These are phyloP conservation scores for Odontophorus gujanensis DNA, from an alignment of 2,113 vertebrate genomes.

Conservation along the genomic window DNA sequence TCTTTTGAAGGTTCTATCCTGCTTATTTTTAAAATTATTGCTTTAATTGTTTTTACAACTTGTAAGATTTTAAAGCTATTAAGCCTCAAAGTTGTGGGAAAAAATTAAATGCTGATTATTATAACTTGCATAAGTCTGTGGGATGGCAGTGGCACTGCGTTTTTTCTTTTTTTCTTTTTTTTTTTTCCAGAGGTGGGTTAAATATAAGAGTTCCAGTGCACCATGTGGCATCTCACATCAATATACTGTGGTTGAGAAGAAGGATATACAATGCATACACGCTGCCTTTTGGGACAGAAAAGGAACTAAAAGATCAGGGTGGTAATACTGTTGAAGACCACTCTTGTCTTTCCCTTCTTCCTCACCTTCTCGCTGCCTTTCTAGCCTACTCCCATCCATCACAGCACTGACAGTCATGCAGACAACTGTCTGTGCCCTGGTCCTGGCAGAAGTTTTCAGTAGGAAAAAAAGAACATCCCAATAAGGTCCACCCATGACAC, in stretches of 20 bases:
- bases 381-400: not conserved
- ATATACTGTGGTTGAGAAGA: conserved; percentile 28
- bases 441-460: not conserved
- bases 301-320: not conserved
- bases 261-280: conserved; percentile 20
- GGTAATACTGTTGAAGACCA: not conserved
- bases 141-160: not conserved
- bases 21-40: conserved; percentile 86
- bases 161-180: not conserved
- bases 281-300: conserved; percentile 7
- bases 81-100: conserved; percentile 85
- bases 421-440: fast-evolving
- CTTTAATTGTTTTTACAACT: conserved; percentile 89
- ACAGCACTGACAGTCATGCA: not conserved
- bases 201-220: conserved; percentile 10
- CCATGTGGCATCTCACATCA: conserved; percentile 14
- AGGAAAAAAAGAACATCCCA: not conserved
- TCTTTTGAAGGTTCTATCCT: conserved; percentile 80
- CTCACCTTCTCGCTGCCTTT: not conserved
- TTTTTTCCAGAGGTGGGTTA: not conserved
- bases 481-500: fast-evolving
- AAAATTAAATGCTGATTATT: conserved; percentile 76
- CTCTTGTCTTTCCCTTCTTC: not conserved
- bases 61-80: conserved; percentile 89
- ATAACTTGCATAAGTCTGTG: conserved; percentile 48